A percentile compares a stretch with the other conserved stretches of the same genome.
These are phyloP conservation scores for Drosophila seclusa DNA, from an alignment of 2,888 invertebrate genomes.

Conservation along the genomic window DNA sequence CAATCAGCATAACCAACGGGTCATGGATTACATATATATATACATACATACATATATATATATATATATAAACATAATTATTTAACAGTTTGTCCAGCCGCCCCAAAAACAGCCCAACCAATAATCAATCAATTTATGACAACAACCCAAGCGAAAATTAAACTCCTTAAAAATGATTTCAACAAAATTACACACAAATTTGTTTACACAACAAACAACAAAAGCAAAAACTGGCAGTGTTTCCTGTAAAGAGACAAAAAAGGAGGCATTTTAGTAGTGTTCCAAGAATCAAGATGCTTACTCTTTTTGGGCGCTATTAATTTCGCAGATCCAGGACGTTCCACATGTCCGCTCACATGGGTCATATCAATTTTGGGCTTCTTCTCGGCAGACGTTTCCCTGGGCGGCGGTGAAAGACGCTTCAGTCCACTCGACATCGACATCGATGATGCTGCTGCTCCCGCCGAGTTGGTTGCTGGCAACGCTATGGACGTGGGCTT, in stretches of 20 bases:
- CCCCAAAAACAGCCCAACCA: conserved; percentile 23
- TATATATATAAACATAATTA: conserved; percentile 5
- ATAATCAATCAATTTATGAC: conserved; percentile 25
- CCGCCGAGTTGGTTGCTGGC: conserved; percentile 25
- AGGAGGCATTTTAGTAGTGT: conserved; percentile 65
- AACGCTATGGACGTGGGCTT: conserved; percentile 86
- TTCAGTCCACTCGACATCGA: conserved; percentile 71
- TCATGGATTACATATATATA: neutral
- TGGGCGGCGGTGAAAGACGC: conserved; percentile 77
- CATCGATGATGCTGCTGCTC: conserved; percentile 77
- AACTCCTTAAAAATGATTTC: conserved; percentile 39
- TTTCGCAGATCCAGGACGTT: conserved; percentile 93
- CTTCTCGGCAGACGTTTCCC: conserved; percentile 89
- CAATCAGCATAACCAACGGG: conserved; percentile 13
- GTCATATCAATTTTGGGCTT: conserved; percentile 89
- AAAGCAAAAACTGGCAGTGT: conserved; percentile 71
- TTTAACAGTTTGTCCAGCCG: conserved; percentile 2
- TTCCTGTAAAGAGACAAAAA: conserved; percentile 60
- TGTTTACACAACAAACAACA: conserved; percentile 26
- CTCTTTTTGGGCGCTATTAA: conserved; percentile 95
- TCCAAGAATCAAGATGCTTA: conserved; percentile 87
- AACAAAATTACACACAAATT: conserved; percentile 46
- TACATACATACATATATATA: neutral
- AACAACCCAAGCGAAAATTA: conserved; percentile 46
- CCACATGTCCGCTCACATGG: conserved; percentile 85